A percentile compares a stretch with the other conserved stretches of the same genome.
phyloP scores from a whole-genome alignment of 2,888 invertebrate species.

The Leucophenga montana region DNA sequence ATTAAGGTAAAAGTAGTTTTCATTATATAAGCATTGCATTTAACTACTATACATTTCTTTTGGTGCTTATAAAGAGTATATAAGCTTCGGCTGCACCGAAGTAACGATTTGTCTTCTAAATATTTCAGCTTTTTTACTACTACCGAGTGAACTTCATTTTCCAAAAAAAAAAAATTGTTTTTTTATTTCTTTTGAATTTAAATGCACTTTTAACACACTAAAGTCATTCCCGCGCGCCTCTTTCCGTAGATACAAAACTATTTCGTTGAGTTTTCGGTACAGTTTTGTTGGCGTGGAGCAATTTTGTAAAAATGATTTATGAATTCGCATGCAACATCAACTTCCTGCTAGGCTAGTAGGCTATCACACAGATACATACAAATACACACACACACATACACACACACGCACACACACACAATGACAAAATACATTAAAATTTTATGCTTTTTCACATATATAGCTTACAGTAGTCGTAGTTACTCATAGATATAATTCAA shows the following conservation, averaged over 20 bases:
- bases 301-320: slow-evolving; percentile 70
- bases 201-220: slow-evolving; percentile 25
- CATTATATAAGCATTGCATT: too few species aligned
- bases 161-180: too few species aligned
- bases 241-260: neutral
- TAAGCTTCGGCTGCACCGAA: too few species aligned
- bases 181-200: slow-evolving; percentile 11
- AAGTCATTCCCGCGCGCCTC: neutral
- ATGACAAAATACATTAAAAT: slow-evolving; percentile 30
- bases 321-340: slow-evolving; percentile 69
- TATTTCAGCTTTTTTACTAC: neutral
- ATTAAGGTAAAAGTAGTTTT: too few species aligned
- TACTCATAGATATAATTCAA: neutral
- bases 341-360: slow-evolving; percentile 61
- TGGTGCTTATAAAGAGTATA: too few species aligned
- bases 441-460: slow-evolving; percentile 56
- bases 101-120: too few species aligned
- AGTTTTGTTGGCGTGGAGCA: slow-evolving; percentile 59
- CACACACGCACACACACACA: slow-evolving; percentile 26
- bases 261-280: slow-evolving; percentile 39
- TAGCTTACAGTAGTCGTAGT: slow-evolving; percentile 40
- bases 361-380: slow-evolving; percentile 2
- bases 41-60: too few species aligned
- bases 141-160: neutral
- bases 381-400: neutral